phyloP scores from a whole-genome alignment of 2,888 invertebrate genomes.

The Capitulum mitella region DNA sequence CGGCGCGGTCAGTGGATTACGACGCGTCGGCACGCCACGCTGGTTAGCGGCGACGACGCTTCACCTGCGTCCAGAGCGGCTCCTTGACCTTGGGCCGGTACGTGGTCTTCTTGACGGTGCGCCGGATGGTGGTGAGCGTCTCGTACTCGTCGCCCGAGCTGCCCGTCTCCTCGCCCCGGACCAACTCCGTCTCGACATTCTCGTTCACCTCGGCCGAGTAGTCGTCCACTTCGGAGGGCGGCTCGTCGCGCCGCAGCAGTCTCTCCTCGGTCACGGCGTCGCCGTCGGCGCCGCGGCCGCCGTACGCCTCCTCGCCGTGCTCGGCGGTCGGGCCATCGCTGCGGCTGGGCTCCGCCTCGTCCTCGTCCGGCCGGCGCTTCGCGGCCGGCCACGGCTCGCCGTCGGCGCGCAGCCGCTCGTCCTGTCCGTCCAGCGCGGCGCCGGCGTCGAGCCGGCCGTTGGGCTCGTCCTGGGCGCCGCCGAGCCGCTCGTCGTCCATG shows the following conservation, averaged over 20 bases:
- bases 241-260: neutral
- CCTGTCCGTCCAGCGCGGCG: neutral
- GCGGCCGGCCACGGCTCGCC: neutral
- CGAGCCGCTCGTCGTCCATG: neutral
- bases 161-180: neutral
- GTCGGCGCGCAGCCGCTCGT: slow-evolving; percentile 4
- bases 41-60: neutral
- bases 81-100: neutral
- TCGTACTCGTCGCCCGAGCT: slow-evolving; percentile 18
- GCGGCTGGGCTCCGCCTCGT: neutral
- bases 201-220: neutral
- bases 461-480: too few species aligned
- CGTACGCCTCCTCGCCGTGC: too few species aligned
- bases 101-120: slow-evolving; percentile 41
- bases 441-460: neutral
- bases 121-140: slow-evolving; percentile 20
- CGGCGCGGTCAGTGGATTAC: neutral
- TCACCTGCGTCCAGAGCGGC: slow-evolving; percentile 4
- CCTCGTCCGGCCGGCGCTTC: neutral
- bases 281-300: neutral
- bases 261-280: neutral
- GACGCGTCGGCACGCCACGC: neutral
- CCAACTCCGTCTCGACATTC: neutral
- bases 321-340: neutral
- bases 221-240: neutral